These are phyloP conservation scores for Parnassius apollo DNA, from an alignment of 2,888 invertebrate genomes.

Conservation along the genomic window DNA sequence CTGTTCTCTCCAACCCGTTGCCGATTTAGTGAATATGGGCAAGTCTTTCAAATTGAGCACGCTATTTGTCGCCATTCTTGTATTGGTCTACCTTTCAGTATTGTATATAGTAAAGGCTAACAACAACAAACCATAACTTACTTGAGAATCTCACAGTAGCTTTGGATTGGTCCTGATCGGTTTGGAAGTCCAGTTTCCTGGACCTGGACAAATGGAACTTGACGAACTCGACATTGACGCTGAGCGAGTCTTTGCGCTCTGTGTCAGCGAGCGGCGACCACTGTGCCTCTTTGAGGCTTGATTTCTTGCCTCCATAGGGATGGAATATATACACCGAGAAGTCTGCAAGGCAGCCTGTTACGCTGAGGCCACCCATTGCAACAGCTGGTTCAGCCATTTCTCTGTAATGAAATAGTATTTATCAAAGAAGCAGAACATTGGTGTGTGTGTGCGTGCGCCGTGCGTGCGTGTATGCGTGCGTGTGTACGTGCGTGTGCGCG, in stretches of 20 bases:
- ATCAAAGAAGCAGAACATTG: too few relatives aligned
- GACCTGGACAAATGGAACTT: slow-evolving; percentile 96
- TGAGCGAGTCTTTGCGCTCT: slow-evolving; percentile 96
- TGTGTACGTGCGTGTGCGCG: too few relatives aligned
- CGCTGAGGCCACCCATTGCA: slow-evolving; percentile 92
- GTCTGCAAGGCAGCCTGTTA: slow-evolving; percentile 97
- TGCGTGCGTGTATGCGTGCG: background rate
- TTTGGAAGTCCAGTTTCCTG: slow-evolving; percentile 91
- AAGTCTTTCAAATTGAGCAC: too few relatives aligned
- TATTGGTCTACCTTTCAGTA: too few relatives aligned
- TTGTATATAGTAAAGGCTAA: too few relatives aligned
- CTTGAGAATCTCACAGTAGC: slow-evolving; percentile 96
- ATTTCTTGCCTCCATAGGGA: slow-evolving; percentile 96
- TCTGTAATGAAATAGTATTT: slow-evolving; percentile 35
- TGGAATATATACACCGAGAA: slow-evolving; percentile 99
- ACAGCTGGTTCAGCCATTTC: slow-evolving; percentile 83
- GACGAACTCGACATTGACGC: slow-evolving; percentile 98
- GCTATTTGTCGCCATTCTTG: too few relatives aligned
- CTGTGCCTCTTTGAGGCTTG: slow-evolving; percentile 88
- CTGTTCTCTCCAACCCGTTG: too few relatives aligned
- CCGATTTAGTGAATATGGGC: too few relatives aligned
- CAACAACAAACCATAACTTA: slow-evolving; percentile 58
- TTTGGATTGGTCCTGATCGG: slow-evolving; percentile 85
- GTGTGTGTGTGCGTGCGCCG: too few relatives aligned
- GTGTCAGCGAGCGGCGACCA: slow-evolving; percentile 93